phyloP scores from a whole-genome alignment of 2,888 invertebrate genomes.

The Dioctria rufipes region DNA sequence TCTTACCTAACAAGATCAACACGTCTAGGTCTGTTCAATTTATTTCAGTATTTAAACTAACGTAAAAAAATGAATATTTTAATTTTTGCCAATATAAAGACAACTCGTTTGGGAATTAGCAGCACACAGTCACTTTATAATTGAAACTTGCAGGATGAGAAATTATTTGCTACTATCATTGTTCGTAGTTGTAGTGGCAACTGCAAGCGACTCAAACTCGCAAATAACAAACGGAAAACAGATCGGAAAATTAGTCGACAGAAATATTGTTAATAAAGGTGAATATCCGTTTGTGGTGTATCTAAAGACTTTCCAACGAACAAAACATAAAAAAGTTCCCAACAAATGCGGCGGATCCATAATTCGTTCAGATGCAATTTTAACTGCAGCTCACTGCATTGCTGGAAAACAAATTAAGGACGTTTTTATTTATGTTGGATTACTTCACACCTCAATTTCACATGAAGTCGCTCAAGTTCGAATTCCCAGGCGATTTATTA shows the following conservation, averaged over 20 bases:
- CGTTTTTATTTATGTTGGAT: not conserved
- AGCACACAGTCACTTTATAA: too few relatives aligned
- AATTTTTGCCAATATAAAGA: too few relatives aligned
- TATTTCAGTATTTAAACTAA: too few relatives aligned
- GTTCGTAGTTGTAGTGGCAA: too few relatives aligned
- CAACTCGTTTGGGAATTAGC: too few relatives aligned
- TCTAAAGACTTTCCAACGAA: not conserved
- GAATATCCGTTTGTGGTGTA: not conserved
- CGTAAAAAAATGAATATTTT: too few relatives aligned
- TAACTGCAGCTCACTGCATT: constrained; percentile 27
- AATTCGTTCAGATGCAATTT: not conserved
- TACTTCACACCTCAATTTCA: not conserved
- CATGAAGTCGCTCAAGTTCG: not conserved
- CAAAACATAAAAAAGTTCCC: not conserved
- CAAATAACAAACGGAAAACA: not conserved
- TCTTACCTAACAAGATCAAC: too few relatives aligned
- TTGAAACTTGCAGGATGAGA: too few relatives aligned
- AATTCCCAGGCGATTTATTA: not conserved
- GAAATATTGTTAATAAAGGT: not conserved
- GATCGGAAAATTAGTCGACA: not conserved
- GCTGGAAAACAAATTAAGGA: not conserved
- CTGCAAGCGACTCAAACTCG: not conserved
- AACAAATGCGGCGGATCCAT: not conserved
- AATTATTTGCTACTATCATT: too few relatives aligned
- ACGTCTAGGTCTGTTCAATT: too few relatives aligned